Percentiles rank a stretch among this genome's conserved stretches.
Conservation (phyloP, 2,888 invertebrate species). For the Melanchra persicariae region DNA sequence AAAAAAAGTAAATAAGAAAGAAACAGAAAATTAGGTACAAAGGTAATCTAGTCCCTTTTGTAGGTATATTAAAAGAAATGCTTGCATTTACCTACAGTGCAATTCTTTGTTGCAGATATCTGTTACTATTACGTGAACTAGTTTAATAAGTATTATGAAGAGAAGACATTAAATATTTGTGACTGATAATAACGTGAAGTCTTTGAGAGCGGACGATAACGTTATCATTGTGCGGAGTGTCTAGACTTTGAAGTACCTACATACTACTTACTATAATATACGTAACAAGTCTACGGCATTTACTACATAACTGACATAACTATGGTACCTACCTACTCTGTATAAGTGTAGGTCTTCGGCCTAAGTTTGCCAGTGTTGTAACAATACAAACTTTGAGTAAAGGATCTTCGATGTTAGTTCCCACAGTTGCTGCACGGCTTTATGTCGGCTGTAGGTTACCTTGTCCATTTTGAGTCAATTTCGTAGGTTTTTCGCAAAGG, state of each 20-base stretch:
- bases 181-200: constrained; percentile 41
- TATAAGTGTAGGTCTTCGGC: constrained; percentile 16
- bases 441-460: constrained; percentile 30
- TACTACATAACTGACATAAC: constrained; percentile 32
- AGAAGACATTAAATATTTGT: constrained; percentile 34
- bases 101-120: constrained; percentile 11
- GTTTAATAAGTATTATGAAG: constrained; percentile 31
- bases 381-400: constrained; percentile 20
- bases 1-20: too few relatives aligned
- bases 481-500: neutral
- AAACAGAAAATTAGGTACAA: too few relatives aligned
- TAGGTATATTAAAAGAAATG: neutral
- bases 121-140: constrained; percentile 28
- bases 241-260: constrained; percentile 50
- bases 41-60: too few relatives aligned
- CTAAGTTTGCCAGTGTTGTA: constrained; percentile 9
- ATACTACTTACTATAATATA: constrained; percentile 29
- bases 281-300: constrained; percentile 45
- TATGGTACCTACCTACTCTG: neutral
- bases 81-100: neutral
- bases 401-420: neutral
- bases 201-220: constrained; percentile 43
- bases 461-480: neutral
- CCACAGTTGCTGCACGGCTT: constrained; percentile 10
- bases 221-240: constrained; percentile 45